A percentile compares a stretch with the other conserved stretches of the same genome.
Conservation (phyloP, 2,797 vertebrate species). For the Babyrousa celebensis region DNA sequence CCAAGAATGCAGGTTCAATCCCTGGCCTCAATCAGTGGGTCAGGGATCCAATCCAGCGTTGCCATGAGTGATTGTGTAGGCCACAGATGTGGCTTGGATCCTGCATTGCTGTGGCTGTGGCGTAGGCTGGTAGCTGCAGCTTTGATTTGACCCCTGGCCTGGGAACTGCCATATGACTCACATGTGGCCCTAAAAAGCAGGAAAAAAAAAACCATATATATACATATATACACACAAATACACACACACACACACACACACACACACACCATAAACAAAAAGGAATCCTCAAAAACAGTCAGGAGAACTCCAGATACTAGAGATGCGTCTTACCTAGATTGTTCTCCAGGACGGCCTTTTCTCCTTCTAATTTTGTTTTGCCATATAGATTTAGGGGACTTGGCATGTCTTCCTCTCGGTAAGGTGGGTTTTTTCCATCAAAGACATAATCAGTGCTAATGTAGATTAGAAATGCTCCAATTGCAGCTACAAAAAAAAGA, state of each 20-base stretch:
- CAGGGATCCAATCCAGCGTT: no score
- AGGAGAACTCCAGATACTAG: neutral
- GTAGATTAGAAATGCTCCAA: constrained; percentile 95
- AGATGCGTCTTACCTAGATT: constrained; percentile 93
- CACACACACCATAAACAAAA: neutral
- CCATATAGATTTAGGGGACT: constrained; percentile 97
- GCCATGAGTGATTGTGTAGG: no score
- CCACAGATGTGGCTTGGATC: no score
- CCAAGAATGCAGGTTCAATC: no score
- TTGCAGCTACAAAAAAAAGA: constrained; percentile 89
- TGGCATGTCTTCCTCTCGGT: constrained; percentile 95
- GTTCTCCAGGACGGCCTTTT: constrained; percentile 95
- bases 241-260: neutral
- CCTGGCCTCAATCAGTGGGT: no score
- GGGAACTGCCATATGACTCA: no score
- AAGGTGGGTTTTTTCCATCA: constrained; percentile 97
- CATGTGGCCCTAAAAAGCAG: no score
- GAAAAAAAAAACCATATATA: neutral
- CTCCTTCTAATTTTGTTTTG: constrained; percentile 97
- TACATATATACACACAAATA: neutral
- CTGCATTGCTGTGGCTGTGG: no score
- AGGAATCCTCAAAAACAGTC: neutral
- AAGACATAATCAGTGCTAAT: constrained; percentile 99
- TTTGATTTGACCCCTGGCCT: no score
- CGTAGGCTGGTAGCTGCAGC: no score